Percentiles rank a stretch among this genome's conserved stretches.
Conservation (phyloP, 2,797 vertebrate genomes). For the Enteromius anoplus region DNA sequence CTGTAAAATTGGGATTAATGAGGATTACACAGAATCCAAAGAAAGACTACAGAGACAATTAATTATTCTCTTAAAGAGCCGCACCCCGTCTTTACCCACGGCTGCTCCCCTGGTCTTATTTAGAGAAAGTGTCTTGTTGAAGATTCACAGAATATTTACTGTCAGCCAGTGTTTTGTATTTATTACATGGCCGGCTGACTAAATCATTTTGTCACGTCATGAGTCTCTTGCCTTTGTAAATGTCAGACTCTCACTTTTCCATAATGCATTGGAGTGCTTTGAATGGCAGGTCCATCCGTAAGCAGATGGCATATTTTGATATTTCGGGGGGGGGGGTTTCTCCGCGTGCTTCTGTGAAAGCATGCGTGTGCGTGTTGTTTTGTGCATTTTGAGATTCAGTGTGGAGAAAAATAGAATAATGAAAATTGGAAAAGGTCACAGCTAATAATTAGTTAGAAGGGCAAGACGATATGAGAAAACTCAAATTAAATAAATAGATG, state of each 20-base stretch:
- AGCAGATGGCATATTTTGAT: slow-evolving; percentile 40
- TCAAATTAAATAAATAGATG: slow-evolving; percentile 38
- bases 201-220: slow-evolving; percentile 37
- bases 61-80: slow-evolving; percentile 41
- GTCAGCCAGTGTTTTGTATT: slow-evolving; percentile 40
- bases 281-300: slow-evolving; percentile 36
- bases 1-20: slow-evolving; percentile 49
- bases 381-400: slow-evolving; percentile 20
- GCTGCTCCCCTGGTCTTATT: slow-evolving; percentile 10
- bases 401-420: slow-evolving; percentile 27
- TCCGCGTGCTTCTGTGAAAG: background rate
- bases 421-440: slow-evolving; percentile 54
- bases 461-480: slow-evolving; percentile 30
- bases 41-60: slow-evolving; percentile 39
- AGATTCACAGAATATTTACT: slow-evolving; percentile 29
- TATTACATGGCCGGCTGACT: slow-evolving; percentile 45
- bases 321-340: slow-evolving; percentile 22
- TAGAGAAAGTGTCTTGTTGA: slow-evolving; percentile 27
- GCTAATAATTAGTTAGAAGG: slow-evolving; percentile 51
- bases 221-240: slow-evolving; percentile 50
- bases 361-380: background rate
- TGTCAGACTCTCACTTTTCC: slow-evolving; percentile 48
- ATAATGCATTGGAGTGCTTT: slow-evolving; percentile 51
- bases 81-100: background rate
- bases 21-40: slow-evolving; percentile 48